These are phyloP conservation scores for Vulpes lagopus DNA, from an alignment of 2,113 vertebrate genomes.

Conservation along the genomic window DNA sequence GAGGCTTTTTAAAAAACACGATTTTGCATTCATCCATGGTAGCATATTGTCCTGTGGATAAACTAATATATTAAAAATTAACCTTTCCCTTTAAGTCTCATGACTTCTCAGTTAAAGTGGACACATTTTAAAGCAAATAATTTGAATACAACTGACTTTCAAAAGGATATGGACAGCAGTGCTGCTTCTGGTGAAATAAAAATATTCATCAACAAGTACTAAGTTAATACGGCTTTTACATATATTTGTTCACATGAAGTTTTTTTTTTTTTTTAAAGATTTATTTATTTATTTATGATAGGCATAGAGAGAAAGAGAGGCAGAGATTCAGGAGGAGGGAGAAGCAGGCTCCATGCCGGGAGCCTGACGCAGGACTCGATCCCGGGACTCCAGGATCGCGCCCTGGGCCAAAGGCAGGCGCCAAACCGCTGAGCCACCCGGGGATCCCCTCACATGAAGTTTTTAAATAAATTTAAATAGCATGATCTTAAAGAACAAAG, in stretches of 20 bases:
- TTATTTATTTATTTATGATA: no score
- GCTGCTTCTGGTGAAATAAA: slow-evolving; percentile 27
- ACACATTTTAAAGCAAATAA: slow-evolving; percentile 16
- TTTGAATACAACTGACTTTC: background rate
- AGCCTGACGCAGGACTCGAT: no score
- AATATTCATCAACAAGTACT: background rate
- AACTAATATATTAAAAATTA: slow-evolving; percentile 11
- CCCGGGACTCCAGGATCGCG: no score
- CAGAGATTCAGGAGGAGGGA: no score
- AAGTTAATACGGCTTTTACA: background rate
- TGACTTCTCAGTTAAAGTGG: slow-evolving; percentile 46
- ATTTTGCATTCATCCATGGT: slow-evolving; percentile 22
- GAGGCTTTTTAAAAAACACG: slow-evolving; percentile 50
- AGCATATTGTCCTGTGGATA: background rate
- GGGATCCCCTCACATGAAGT: background rate
- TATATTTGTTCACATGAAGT: slow-evolving; percentile 21
- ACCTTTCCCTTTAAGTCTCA: slow-evolving; percentile 18
- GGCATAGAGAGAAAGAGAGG: no score
- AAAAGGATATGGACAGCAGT: background rate
- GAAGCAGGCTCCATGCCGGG: no score
- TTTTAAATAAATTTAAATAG: slow-evolving; percentile 53
- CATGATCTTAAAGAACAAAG: background rate
- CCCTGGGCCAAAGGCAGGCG: no score
- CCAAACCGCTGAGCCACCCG: no score
- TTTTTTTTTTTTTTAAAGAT: background rate